Evolutionary conservation across 1,140 invertebrate species (phyloP), one percentile per base, ranked within the genome.

Genomic region (Cyclina sinensis): DNA sequence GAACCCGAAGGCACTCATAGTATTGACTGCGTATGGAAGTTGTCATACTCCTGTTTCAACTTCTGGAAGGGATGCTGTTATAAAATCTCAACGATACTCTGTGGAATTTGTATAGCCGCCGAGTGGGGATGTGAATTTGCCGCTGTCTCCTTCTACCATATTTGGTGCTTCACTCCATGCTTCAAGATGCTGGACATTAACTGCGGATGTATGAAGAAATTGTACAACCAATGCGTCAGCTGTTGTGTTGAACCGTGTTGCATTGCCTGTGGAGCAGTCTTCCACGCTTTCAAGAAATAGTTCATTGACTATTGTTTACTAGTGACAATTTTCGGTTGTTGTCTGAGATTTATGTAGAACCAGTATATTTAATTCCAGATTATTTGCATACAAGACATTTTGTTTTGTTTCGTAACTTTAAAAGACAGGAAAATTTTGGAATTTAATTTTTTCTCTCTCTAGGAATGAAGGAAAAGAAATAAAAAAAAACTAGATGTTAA

Each of bases 1-100:
- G 97, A 98, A 95, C 97, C 97, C 7, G 97, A 97, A 82, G 97
- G 97, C 3, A 97, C 97, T 3, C 95, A 97, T 54, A 97, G 97
- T 89, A 96, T 97, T 1, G 97, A 97, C 94, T 97, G 97, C 93
- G 97, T 97, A 46, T 98, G 97, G 97, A 96, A 96, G 32, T 95
- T 97, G 9, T 97, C 97, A 90, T 96, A 96, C 89, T 95, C 96
- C 57, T 97, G 97, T 92, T 98, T 97, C 95, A 96, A 96, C 32
- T 94, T 96, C 39, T 96, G 97, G 1, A 96, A 97, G 74, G 96
- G 97, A 91, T 97, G 96, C 91, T 97, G 97, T 93, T 98, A 98
- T 96, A 96, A 96, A 1, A 93, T 97, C 39, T 95, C 97, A 16
- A 97, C 97, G 0, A 96, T 97, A 16, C 86, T 98, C n/a, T 95